A percentile compares a stretch with the other conserved stretches of the same genome.
phyloP scores from a whole-genome alignment of 2,113 vertebrate species.

The Marmota flaviventris region DNA sequence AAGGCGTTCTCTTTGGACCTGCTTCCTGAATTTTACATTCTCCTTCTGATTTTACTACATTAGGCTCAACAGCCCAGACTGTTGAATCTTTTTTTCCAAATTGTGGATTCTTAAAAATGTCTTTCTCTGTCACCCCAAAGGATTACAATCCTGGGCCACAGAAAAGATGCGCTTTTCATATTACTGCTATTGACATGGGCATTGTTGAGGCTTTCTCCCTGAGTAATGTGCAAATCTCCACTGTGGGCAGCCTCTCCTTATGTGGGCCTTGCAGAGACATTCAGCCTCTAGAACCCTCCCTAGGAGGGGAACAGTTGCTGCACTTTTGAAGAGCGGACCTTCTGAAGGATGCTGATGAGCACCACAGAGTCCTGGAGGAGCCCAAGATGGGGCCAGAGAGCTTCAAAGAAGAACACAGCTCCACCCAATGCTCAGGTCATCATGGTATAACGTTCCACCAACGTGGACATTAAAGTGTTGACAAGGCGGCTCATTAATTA shows the following conservation, averaged over 20 bases:
- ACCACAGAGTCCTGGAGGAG: too few relatives aligned
- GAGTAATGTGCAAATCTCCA: not conserved
- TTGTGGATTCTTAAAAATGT: not conserved
- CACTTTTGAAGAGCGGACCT: too few relatives aligned
- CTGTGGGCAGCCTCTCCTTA: not conserved
- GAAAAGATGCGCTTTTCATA: not conserved
- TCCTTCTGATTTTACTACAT: not conserved
- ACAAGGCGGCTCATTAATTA: not conserved
- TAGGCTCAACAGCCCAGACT: not conserved
- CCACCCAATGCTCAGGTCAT: not conserved
- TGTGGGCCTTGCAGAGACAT: rapidly evolving
- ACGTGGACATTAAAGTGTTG: not conserved
- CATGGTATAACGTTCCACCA: not conserved
- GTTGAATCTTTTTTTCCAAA: not conserved
- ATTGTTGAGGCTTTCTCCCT: not conserved
- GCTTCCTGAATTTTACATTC: not conserved
- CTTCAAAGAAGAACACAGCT: not conserved
- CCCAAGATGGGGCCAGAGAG: too few relatives aligned
- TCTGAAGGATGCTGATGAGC: not conserved
- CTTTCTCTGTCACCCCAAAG: not conserved
- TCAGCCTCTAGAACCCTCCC: too few relatives aligned
- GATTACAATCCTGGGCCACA: not conserved
- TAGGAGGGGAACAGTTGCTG: not conserved
- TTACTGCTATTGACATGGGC: too few relatives aligned
- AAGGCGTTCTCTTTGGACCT: too few relatives aligned